Percentiles rank a stretch among this genome's conserved stretches.
These are phyloP conservation scores for Ernsta delagoae DNA, from an alignment of 2,888 invertebrate genomes.

Conservation along the genomic window DNA sequence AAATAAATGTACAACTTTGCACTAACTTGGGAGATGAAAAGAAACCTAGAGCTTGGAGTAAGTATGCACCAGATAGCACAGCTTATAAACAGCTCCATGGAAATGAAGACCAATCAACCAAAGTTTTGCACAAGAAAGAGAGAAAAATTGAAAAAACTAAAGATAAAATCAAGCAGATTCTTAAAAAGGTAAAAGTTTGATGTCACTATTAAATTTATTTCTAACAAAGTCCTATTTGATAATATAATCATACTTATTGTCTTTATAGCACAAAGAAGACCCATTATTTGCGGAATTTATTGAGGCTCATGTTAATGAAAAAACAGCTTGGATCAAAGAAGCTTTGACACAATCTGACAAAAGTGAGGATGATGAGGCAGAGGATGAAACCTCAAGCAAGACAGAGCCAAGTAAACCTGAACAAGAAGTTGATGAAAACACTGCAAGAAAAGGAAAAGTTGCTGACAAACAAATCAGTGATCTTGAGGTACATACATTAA, in stretches of 20 bases:
- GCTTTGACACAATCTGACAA: slow-evolving; percentile 63
- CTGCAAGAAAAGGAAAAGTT: slow-evolving; percentile 77
- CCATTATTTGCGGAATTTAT: slow-evolving; percentile 95
- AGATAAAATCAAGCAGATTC: slow-evolving; percentile 86
- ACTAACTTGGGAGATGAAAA: slow-evolving; percentile 87
- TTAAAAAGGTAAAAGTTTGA: slow-evolving; percentile 84
- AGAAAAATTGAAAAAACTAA: slow-evolving; percentile 68
- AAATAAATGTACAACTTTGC: slow-evolving; percentile 91
- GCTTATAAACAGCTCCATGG: slow-evolving; percentile 84
- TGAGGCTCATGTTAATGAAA: slow-evolving; percentile 89
- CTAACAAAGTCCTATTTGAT: not conserved
- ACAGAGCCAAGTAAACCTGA: slow-evolving; percentile 48
- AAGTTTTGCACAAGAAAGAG: slow-evolving; percentile 63
- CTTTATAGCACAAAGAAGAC: slow-evolving; percentile 91
- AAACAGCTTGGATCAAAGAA: slow-evolving; percentile 71
- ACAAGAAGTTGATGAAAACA: slow-evolving; percentile 45
- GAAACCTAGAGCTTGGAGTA: slow-evolving; percentile 97
- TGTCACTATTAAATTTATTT: not conserved
- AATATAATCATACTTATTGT: not conserved
- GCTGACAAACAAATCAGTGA: slow-evolving; percentile 91
- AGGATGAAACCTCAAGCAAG: slow-evolving; percentile 52
- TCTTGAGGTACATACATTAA: slow-evolving; percentile 85
- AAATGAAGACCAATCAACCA: slow-evolving; percentile 53
- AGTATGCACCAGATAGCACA: slow-evolving; percentile 92
- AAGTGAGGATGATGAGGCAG: slow-evolving; percentile 64